Percentiles rank a stretch among this genome's conserved stretches.
These are phyloP conservation scores for Orgyia antiqua DNA, from an alignment of 2,888 invertebrate species.

Conservation along the genomic window DNA sequence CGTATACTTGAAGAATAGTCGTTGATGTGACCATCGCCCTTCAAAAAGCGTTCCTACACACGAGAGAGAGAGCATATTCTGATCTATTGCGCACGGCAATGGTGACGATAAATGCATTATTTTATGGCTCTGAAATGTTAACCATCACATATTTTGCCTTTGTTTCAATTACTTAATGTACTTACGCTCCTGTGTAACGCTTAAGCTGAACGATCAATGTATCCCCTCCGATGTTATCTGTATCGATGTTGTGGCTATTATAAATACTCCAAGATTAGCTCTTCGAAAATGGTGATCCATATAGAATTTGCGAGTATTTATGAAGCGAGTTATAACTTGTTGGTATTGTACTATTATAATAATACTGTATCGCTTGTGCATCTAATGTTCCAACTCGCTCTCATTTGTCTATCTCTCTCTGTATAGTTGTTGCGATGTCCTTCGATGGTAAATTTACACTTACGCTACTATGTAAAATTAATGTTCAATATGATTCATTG, in stretches of 20 bases:
- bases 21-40: constrained; percentile 71
- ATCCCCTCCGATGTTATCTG: constrained; percentile 33
- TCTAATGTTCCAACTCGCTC: constrained; percentile 20
- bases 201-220: constrained; percentile 56
- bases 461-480: constrained; percentile 65
- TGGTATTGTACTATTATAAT: too few species aligned
- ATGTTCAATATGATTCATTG: constrained; percentile 49
- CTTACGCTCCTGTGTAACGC: constrained; percentile 52
- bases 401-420: constrained; percentile 30
- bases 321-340: constrained; percentile 30
- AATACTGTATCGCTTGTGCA: constrained; percentile 42
- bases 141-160: neutral
- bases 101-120: neutral
- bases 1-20: constrained; percentile 30
- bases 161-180: constrained; percentile 6
- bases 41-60: constrained; percentile 53
- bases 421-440: constrained; percentile 31
- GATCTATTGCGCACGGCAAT: constrained; percentile 2
- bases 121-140: neutral
- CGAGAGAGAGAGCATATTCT: constrained; percentile 45
- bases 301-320: constrained; percentile 31
- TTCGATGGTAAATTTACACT: constrained; percentile 42
- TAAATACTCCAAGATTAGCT: constrained; percentile 38
- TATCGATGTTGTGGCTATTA: constrained; percentile 59
- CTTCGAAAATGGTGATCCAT: constrained; percentile 61